A percentile compares a stretch with the other conserved stretches of the same genome.
phyloP scores from a whole-genome alignment of 2,113 vertebrate species.

The Catagonus wagneri region DNA sequence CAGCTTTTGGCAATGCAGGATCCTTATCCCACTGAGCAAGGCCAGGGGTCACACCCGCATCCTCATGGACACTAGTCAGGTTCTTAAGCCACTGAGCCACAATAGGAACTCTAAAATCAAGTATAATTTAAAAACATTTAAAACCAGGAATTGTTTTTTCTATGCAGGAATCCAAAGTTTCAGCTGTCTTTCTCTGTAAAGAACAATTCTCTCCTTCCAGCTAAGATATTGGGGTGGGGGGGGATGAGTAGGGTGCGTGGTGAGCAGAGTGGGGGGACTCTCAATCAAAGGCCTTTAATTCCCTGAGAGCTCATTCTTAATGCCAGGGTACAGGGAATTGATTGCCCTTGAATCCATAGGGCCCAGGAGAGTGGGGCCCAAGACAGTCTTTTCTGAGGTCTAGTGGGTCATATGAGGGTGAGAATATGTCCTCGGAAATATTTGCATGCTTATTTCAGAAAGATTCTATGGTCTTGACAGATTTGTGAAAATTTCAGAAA shows the following conservation, averaged over 20 bases:
- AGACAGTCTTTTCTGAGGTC: background rate
- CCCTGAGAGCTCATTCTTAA: background rate
- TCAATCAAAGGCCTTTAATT: background rate
- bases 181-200: background rate
- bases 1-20: no score
- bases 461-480: constrained; percentile 7
- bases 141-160: background rate
- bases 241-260: background rate
- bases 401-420: background rate
- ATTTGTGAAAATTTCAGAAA: background rate
- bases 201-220: background rate
- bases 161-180: background rate
- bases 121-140: background rate
- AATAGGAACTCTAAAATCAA: no score
- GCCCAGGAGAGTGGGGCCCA: no score
- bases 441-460: background rate
- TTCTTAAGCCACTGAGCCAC: no score
- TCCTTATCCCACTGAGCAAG: no score
- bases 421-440: background rate
- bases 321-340: background rate
- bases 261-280: background rate
- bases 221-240: background rate
- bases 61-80: no score
- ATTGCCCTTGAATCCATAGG: background rate
- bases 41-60: no score